A percentile compares a stretch with the other conserved stretches of the same genome.
Evolutionary conservation across 2,888 invertebrate genomes (phyloP).

Genomic region (Tachystola acroxantha): DNA sequence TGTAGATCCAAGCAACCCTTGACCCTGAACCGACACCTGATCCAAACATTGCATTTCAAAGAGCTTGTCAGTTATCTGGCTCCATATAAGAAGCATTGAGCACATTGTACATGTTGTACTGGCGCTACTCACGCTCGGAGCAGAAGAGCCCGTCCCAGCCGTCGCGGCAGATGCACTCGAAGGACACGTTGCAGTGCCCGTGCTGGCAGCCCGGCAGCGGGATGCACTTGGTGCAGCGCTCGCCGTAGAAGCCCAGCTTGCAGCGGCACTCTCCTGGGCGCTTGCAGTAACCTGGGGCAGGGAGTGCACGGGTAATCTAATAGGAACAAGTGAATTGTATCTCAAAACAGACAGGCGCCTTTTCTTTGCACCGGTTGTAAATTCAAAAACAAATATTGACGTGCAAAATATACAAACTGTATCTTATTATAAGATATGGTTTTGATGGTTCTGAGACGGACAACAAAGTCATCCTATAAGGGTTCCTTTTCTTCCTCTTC

Average conservation of each 20-base stretch:
- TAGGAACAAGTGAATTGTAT: not conserved
- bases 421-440: too few relatives aligned
- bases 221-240: constrained; percentile 90
- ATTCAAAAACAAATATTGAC: not conserved
- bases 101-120: too few relatives aligned
- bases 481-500: too few relatives aligned
- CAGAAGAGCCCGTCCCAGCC: constrained; percentile 95
- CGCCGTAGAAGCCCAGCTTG: constrained; percentile 92
- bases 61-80: too few relatives aligned
- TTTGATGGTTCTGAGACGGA: too few relatives aligned
- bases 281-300: constrained; percentile 85
- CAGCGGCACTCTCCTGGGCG: constrained; percentile 93
- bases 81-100: too few relatives aligned
- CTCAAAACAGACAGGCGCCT: not conserved
- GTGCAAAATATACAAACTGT: too few relatives aligned
- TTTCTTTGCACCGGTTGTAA: not conserved
- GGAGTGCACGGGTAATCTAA: too few relatives aligned
- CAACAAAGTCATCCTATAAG: too few relatives aligned
- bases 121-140: constrained; percentile 88
- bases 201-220: constrained; percentile 92
- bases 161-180: constrained; percentile 90
- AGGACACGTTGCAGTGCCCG: constrained; percentile 90
- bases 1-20: too few relatives aligned
- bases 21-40: too few relatives aligned
- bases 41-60: too few relatives aligned